phyloP scores from a whole-genome alignment of 2,797 vertebrate genomes.

The Malurus leucopterus region DNA sequence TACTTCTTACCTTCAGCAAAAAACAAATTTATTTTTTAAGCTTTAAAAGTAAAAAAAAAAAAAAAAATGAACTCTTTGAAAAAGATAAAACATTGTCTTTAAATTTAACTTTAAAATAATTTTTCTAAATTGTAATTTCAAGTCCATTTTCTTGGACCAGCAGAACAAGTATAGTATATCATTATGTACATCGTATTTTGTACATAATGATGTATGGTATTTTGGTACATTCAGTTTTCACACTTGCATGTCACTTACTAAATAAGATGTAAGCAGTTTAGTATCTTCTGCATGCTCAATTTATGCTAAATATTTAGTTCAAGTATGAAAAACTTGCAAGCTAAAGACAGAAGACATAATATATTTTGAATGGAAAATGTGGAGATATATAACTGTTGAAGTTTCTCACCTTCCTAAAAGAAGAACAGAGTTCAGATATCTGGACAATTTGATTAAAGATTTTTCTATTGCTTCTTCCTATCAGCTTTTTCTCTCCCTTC shows the following conservation, averaged over 20 bases:
- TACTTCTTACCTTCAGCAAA: not conserved
- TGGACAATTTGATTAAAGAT: not conserved
- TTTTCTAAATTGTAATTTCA: not conserved
- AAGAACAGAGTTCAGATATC: not conserved
- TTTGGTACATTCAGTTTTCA: not conserved
- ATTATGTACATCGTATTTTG: not conserved
- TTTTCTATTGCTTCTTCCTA: not conserved
- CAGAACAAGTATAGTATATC: not conserved
- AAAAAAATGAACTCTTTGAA: rapidly evolving
- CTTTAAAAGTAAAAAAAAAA: not conserved
- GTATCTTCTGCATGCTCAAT: not conserved
- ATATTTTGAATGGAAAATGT: not conserved
- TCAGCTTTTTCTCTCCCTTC: not conserved
- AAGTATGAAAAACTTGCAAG: not conserved
- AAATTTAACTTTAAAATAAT: not conserved
- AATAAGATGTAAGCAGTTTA: not conserved
- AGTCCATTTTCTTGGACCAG: not conserved
- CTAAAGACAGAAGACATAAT: not conserved
- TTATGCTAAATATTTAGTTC: not conserved
- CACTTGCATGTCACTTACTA: not conserved
- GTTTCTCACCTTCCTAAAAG: not conserved
- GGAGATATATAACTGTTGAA: not conserved
- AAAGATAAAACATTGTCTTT: not conserved
- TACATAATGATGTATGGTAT: not conserved
- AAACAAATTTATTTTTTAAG: not conserved